phyloP scores from a whole-genome alignment of 2,888 invertebrate genomes.

The Brachypalpus laphriformis region DNA sequence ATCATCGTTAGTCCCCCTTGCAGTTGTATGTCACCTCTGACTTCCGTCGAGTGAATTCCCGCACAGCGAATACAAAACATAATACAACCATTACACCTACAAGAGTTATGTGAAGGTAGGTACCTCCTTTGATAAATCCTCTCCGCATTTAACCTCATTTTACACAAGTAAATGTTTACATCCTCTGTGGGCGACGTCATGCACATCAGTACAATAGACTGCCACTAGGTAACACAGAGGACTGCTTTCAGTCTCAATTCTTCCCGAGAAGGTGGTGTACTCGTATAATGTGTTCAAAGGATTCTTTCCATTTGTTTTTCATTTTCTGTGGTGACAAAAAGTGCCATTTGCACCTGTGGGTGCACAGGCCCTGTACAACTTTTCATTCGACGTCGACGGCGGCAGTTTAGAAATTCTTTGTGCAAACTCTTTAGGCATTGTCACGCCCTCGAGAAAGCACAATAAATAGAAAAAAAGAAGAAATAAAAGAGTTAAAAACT shows the following conservation, averaged over 20 bases:
- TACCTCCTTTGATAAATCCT: constrained; percentile 37
- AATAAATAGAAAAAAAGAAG: not conserved
- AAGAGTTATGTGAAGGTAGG: not conserved
- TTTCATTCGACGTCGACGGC: too few species aligned
- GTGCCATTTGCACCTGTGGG: constrained; percentile 6
- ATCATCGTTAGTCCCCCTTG: constrained; percentile 7
- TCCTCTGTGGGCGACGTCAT: constrained; percentile 26
- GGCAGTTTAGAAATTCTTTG: constrained; percentile 1
- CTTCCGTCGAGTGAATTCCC: not conserved
- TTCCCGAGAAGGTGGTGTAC: not conserved
- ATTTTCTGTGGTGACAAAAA: constrained; percentile 1
- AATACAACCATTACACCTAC: constrained; percentile 24
- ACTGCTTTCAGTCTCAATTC: not conserved
- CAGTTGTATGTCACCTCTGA: constrained; percentile 1
- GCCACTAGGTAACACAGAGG: not conserved
- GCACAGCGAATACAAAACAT: constrained; percentile 2
- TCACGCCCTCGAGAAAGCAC: constrained; percentile 1
- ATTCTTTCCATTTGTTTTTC: not conserved
- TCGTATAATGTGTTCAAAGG: not conserved
- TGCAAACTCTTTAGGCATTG: not conserved
- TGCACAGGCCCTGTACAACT: not conserved
- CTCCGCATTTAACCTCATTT: constrained; percentile 58
- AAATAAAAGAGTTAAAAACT: constrained; percentile 7
- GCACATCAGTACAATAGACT: not conserved
- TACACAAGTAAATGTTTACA: constrained; percentile 42